Conservation (phyloP, 2,888 invertebrate species). For the Tachina grossa region DNA sequence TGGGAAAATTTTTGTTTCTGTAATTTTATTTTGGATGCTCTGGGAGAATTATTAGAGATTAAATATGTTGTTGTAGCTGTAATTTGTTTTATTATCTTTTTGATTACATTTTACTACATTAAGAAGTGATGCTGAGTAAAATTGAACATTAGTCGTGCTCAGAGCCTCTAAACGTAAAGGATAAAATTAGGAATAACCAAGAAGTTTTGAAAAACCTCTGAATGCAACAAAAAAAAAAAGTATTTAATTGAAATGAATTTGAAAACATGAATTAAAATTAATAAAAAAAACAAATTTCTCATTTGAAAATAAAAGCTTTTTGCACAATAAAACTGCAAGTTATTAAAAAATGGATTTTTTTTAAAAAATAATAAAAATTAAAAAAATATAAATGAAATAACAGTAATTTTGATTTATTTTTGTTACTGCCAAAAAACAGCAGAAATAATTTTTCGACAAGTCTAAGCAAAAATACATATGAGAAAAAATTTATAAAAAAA, state of each 20-base stretch:
- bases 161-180: conserved; percentile 77
- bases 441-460: conserved; percentile 27
- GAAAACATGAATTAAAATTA: neutral
- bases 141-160: conserved; percentile 79
- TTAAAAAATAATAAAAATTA: neutral
- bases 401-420: conserved; percentile 48
- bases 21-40: conserved; percentile 74
- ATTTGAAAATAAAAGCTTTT: neutral
- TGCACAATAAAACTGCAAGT: neutral
- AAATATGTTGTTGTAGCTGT: conserved; percentile 28
- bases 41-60: conserved; percentile 60
- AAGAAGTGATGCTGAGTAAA: conserved; percentile 75
- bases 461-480: conserved; percentile 18
- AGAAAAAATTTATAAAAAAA: conserved; percentile 17
- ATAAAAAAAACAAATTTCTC: conserved; percentile 18
- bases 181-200: conserved; percentile 45
- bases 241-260: conserved; percentile 1
- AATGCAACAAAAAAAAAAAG: conserved; percentile 1
- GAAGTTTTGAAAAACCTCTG: conserved; percentile 9
- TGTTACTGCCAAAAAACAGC: conserved; percentile 6
- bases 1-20: conserved; percentile 72
- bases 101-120: conserved; percentile 75
- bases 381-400: conserved; percentile 35
- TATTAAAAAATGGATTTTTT: neutral
- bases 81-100: conserved; percentile 36